Percentiles rank a stretch among this genome's conserved stretches.
phyloP scores from a whole-genome alignment of 2,797 vertebrate species.

The Mastacembelus armatus region DNA sequence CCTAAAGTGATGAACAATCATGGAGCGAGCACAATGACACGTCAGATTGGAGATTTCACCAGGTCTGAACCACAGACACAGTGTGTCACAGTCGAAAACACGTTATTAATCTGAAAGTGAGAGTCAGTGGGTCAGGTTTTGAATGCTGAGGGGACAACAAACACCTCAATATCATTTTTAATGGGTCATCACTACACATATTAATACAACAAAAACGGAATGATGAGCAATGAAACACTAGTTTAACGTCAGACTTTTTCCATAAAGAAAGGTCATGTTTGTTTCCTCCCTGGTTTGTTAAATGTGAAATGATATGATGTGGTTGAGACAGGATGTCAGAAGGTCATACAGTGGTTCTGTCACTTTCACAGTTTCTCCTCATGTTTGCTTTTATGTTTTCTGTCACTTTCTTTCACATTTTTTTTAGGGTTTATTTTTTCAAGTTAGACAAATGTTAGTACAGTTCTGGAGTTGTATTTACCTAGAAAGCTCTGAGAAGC shows the following conservation, averaged over 20 bases:
- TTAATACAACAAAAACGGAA: constrained; percentile 1
- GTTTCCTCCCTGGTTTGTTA: constrained; percentile 46
- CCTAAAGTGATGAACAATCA: constrained; percentile 32
- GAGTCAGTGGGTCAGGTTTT: constrained; percentile 40
- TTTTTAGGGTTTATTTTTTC: background rate
- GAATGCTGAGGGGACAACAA: background rate
- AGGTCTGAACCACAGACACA: background rate
- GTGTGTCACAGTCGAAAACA: background rate
- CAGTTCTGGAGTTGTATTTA: background rate
- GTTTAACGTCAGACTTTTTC: constrained; percentile 58
- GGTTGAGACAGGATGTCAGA: constrained; percentile 67
- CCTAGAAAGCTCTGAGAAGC: background rate
- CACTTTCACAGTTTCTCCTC: constrained; percentile 21
- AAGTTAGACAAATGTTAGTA: background rate
- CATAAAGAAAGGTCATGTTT: constrained; percentile 50
- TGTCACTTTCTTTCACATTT: constrained; percentile 25
- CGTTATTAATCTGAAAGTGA: constrained; percentile 57
- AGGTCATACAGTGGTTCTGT: constrained; percentile 53
- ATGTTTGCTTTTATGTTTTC: constrained; percentile 17
- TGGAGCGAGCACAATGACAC: constrained; percentile 4
- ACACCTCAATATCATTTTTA: constrained; percentile 15
- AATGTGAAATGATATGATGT: constrained; percentile 47
- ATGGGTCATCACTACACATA: constrained; percentile 11
- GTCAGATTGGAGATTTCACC: constrained; percentile 10
- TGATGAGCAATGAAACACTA: constrained; percentile 35